Conservation (phyloP, 2,797 vertebrate species). For the Chaetodon trifasciatus region DNA sequence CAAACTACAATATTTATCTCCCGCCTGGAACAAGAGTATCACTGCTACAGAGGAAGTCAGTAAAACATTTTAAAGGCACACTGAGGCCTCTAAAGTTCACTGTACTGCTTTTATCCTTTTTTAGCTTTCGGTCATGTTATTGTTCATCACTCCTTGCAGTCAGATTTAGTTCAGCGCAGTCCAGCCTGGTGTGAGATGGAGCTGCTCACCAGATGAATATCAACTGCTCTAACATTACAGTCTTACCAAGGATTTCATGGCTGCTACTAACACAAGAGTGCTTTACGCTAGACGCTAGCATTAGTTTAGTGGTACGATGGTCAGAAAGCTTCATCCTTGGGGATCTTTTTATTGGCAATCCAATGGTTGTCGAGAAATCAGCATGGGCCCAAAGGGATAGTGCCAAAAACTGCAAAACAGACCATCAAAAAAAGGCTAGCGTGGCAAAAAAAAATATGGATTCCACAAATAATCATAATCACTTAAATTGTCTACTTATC, state of each 20-base stretch:
- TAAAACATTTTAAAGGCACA: constrained; percentile 14
- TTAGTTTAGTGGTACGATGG: background rate
- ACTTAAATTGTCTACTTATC: background rate
- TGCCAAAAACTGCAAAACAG: background rate
- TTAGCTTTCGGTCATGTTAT: constrained; percentile 17
- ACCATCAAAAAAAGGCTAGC: background rate
- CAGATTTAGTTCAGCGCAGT: constrained; percentile 7
- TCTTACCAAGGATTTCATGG: background rate
- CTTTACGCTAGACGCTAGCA: background rate
- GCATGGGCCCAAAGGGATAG: background rate
- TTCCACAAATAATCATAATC: background rate
- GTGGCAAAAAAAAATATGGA: background rate
- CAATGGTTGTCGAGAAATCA: background rate
- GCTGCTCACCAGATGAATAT: background rate
- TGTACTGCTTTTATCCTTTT: constrained; percentile 17
- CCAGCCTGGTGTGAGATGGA: background rate
- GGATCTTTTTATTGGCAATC: background rate
- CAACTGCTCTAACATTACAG: background rate
- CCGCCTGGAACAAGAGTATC: constrained; percentile 11
- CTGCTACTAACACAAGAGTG: background rate
- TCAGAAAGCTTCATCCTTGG: background rate
- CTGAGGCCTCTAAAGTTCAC: constrained; percentile 8
- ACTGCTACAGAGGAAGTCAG: constrained; percentile 13
- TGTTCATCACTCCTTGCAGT: constrained; percentile 14
- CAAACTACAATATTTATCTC: constrained; percentile 14